phyloP scores from a whole-genome alignment of 2,888 invertebrate species.

The Agrotis puta region DNA sequence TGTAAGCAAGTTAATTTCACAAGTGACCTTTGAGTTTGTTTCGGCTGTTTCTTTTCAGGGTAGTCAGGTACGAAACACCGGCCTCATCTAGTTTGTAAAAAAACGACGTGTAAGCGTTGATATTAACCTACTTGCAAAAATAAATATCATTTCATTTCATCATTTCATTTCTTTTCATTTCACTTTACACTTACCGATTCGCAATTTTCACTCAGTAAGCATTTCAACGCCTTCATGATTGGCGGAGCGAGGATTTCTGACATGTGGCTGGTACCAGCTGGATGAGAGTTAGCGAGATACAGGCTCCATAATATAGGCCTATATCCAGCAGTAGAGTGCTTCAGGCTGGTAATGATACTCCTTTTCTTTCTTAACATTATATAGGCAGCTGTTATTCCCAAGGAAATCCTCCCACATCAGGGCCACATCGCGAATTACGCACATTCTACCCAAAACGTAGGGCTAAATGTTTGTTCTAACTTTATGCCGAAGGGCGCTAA shows the following conservation, averaged over 20 bases:
- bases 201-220: too few species aligned
- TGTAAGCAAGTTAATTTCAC: too few species aligned
- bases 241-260: not conserved
- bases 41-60: too few species aligned
- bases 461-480: conserved; percentile 80
- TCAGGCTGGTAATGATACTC: not conserved
- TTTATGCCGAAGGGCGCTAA: conserved; percentile 86
- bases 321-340: not conserved
- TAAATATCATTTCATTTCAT: too few species aligned
- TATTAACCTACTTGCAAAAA: too few species aligned
- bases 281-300: not conserved
- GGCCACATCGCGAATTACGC: conserved; percentile 46
- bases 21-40: too few species aligned
- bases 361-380: too few species aligned
- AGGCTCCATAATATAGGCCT: not conserved
- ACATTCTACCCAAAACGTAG: conserved; percentile 65
- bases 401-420: conserved; percentile 3
- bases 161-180: too few species aligned
- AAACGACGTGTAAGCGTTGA: too few species aligned
- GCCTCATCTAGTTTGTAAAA: too few species aligned
- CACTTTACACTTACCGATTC: too few species aligned
- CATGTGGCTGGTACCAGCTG: not conserved
- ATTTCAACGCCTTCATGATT: not conserved
- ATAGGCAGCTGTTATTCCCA: not conserved
- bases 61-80: too few species aligned